phyloP scores from a whole-genome alignment of 2,888 invertebrate species.

The Drosophila tanythrix region DNA sequence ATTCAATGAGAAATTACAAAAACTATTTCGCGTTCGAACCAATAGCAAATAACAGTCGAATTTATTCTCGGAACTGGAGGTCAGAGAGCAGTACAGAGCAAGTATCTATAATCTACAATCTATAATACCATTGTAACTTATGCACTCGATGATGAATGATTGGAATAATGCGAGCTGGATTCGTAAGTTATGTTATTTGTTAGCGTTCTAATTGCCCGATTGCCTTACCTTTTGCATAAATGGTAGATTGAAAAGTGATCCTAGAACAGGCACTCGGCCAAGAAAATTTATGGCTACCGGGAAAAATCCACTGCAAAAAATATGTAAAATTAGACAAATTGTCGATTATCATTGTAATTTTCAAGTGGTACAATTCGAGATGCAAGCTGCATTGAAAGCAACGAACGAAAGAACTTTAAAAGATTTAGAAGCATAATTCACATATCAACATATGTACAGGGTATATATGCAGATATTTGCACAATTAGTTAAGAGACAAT shows the following conservation, averaged over 20 bases:
- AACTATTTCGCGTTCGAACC: background rate
- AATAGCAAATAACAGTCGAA: background rate
- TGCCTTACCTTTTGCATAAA: slow-evolving; percentile 92
- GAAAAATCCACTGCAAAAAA: slow-evolving; percentile 93
- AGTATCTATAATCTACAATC: background rate
- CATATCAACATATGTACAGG: background rate
- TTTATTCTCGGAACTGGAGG: background rate
- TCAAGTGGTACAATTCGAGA: background rate
- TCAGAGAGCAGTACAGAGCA: background rate
- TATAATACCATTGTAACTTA: slow-evolving; percentile 7
- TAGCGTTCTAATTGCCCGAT: slow-evolving; percentile 12
- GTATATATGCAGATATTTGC: background rate
- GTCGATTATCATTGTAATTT: background rate
- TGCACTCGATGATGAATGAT: slow-evolving; percentile 1
- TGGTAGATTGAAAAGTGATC: slow-evolving; percentile 94
- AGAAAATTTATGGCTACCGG: slow-evolving; percentile 98
- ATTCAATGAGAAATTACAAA: background rate
- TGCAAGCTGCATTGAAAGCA: background rate
- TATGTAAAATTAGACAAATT: background rate
- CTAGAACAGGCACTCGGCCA: slow-evolving; percentile 95
- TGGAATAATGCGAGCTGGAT: slow-evolving; percentile 23
- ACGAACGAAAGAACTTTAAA: background rate
- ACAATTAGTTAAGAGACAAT: background rate
- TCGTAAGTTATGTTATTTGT: background rate
- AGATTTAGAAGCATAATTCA: background rate